These are phyloP conservation scores for Hybognathus amarus DNA, from an alignment of 2,797 vertebrate species.

Conservation along the genomic window DNA sequence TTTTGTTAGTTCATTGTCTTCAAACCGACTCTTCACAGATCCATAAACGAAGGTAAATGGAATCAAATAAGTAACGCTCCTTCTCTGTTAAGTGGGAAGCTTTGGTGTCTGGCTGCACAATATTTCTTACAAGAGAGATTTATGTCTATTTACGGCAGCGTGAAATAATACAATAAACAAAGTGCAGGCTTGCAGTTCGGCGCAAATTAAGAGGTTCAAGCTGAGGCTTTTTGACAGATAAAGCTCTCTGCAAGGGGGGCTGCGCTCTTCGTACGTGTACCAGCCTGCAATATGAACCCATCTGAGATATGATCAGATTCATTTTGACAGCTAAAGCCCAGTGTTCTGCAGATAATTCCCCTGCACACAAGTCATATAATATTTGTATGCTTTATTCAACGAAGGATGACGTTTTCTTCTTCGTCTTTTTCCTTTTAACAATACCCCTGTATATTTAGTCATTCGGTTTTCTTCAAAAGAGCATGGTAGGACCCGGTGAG, in stretches of 20 bases:
- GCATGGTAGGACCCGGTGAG: conserved; percentile 69
- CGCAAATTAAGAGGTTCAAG: conserved; percentile 48
- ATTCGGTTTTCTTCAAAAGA: conserved; percentile 75
- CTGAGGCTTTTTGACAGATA: conserved; percentile 54
- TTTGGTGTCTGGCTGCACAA: conserved; percentile 78
- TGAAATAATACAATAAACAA: conserved; percentile 75
- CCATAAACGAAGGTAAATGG: conserved; percentile 76
- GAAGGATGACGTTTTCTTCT: conserved; percentile 30
- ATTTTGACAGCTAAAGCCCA: conserved; percentile 76
- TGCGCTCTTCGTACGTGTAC: conserved; percentile 48
- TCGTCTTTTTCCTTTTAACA: conserved; percentile 44
- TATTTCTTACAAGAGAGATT: conserved; percentile 75
- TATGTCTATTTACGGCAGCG: conserved; percentile 78
- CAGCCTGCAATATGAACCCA: conserved; percentile 48
- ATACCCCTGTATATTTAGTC: conserved; percentile 69
- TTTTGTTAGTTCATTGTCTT: conserved; percentile 99
- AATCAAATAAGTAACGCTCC: conserved; percentile 78
- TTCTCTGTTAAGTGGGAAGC: conserved; percentile 73
- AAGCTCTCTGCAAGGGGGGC: conserved; percentile 40
- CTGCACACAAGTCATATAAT: conserved; percentile 66
- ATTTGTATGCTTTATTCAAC: conserved; percentile 69
- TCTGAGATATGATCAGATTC: conserved; percentile 54
- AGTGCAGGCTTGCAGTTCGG: conserved; percentile 28
- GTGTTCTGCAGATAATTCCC: conserved; percentile 75
- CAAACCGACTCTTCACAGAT: conserved; percentile 92